Conservation (phyloP, 2,888 invertebrate genomes). For the Pilophorus perplexus region DNA sequence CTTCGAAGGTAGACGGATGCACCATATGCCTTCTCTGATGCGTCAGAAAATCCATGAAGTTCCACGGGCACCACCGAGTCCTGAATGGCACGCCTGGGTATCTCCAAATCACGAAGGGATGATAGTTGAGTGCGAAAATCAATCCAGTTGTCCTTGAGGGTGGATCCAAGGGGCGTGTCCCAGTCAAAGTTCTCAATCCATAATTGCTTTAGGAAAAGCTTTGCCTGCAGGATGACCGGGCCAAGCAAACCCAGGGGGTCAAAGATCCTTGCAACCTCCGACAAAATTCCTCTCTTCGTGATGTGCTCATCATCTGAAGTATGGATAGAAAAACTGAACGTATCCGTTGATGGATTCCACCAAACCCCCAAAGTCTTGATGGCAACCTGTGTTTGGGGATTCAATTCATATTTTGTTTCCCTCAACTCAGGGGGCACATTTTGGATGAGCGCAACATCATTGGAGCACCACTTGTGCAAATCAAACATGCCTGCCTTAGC, state of each 20-base stretch:
- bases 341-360: background rate
- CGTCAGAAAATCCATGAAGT: constrained; percentile 33
- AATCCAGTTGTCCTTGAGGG: background rate
- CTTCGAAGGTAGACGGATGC: constrained; percentile 12
- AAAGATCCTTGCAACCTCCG: background rate
- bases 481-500: background rate
- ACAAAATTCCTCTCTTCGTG: background rate
- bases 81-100: too few species aligned
- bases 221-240: background rate
- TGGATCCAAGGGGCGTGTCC: background rate
- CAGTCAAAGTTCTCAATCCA: background rate
- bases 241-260: background rate
- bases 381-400: background rate
- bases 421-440: background rate
- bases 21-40: constrained; percentile 34
- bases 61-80: too few species aligned
- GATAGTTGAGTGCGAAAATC: background rate
- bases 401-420: background rate
- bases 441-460: background rate
- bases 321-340: background rate
- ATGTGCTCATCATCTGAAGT: background rate
- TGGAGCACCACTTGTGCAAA: constrained; percentile 1
- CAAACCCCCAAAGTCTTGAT: background rate
- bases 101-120: background rate
- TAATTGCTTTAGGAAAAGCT: background rate